Base-by-base conservation (phyloP, 2,113 vertebrate species). In the Lagopus muta region DNA sequence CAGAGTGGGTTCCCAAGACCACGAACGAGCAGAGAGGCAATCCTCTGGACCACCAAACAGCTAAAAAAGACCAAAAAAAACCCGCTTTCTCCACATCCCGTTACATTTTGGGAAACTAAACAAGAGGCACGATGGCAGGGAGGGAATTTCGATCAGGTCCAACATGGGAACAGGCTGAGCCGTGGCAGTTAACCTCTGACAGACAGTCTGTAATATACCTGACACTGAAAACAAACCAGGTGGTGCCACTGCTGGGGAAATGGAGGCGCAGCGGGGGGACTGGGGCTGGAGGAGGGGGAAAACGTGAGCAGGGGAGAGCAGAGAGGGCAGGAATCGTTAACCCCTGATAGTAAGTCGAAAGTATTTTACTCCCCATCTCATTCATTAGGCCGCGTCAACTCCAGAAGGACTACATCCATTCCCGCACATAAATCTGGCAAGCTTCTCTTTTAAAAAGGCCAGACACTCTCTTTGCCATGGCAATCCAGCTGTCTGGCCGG, bases 151-250 rank as follows among this genome's bases (percentile, higher is more conserved):
- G 48, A 13, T 61, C 94, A 90, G 93, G 72, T 57, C 86, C 47
- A 50, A 69, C 1, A 43, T 43, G 91, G 72, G 87, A 67, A 88
- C 76, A 86, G 79, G 93, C 69, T 11, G 16, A 64, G 79, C 82
- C 66, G 88, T 6, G 42, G 70, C 77, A 28, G 82, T 95, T 96
- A 92, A 95, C 92, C 92, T 92, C 95, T 94, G 94, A 86, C 91
- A 95, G 82, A 83, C 84, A 92, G 89, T 58, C 91, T 82, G 86
- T 80, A 90, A 94, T 62, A 62, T 93, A 94, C 93, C 94, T 93
- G 94, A 55, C 95, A 94, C 86, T 79, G 85, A 96, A 96, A 97
- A 94, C 86, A 95, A 96, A 91, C 95, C 92, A 95, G 92, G 93
- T 95, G 90, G 92, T 95, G 92, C 93, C 93, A 93, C 71, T 82